Percentiles rank a stretch among this genome's conserved stretches.
These are phyloP conservation scores for Erythrolamprus reginae DNA, from an alignment of 2,113 vertebrate genomes.

Conservation along the genomic window DNA sequence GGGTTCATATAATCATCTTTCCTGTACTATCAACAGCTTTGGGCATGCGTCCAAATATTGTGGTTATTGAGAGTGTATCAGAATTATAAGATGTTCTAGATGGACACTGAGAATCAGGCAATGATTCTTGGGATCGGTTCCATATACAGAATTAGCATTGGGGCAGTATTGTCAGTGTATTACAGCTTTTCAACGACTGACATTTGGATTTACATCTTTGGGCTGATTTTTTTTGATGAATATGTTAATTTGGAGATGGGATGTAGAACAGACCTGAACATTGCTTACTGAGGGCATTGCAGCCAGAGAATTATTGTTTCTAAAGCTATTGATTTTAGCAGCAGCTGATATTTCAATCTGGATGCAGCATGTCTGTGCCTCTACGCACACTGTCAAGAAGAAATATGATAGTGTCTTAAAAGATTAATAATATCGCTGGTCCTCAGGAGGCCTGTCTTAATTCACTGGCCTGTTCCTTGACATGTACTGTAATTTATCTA, in stretches of 20 bases:
- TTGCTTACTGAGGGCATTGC: conserved; percentile 67
- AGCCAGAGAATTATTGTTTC: conserved; percentile 80
- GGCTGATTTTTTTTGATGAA: conserved; percentile 50
- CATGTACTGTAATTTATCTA: conserved; percentile 88
- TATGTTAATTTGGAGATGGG: conserved; percentile 51
- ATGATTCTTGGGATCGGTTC: conserved; percentile 29
- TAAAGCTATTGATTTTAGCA: conserved; percentile 81
- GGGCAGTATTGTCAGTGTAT: conserved; percentile 52
- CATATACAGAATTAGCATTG: conserved; percentile 45
- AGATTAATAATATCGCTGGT: conserved; percentile 84
- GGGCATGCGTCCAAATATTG: conserved; percentile 36
- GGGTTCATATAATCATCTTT: conserved; percentile 51
- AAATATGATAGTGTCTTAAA: conserved; percentile 90
- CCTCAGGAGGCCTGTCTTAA: conserved; percentile 87
- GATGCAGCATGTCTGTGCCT: conserved; percentile 80
- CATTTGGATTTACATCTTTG: conserved; percentile 41
- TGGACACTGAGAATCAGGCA: conserved; percentile 36
- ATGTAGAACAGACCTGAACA: conserved; percentile 53
- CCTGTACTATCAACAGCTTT: conserved; percentile 24
- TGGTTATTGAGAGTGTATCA: conserved; percentile 32
- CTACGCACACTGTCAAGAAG: conserved; percentile 82
- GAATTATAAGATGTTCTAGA: conserved; percentile 9
- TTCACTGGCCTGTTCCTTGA: conserved; percentile 86
- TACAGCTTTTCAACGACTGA: conserved; percentile 40
- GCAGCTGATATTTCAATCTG: conserved; percentile 87